These are phyloP conservation scores for Chiridota heheva DNA, from an alignment of 35 echinoderm and acorn worm species.

Conservation along the genomic window DNA sequence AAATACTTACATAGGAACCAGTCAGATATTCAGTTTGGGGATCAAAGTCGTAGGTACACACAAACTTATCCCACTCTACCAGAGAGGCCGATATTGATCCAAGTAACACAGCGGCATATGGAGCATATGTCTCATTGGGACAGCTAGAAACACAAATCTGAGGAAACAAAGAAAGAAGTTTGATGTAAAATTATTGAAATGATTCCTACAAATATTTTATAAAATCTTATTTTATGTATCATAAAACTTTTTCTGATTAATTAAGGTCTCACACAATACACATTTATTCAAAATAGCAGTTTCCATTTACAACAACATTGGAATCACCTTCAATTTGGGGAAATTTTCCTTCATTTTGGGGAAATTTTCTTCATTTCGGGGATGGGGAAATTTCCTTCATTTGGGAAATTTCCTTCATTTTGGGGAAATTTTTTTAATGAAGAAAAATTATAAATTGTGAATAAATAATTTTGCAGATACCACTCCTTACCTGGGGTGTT, in stretches of 20 bases:
- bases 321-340: too few relatives aligned
- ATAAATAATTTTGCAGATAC: background rate
- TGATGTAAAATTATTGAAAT: background rate
- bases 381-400: slow-evolving; percentile 60
- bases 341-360: too few relatives aligned
- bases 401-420: slow-evolving; percentile 72
- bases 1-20: slow-evolving; percentile 77
- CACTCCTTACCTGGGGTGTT: slow-evolving; percentile 70
- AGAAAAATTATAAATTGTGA: background rate
- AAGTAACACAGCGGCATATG: slow-evolving; percentile 37
- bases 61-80: slow-evolving; percentile 77
- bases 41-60: slow-evolving; percentile 92
- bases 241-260: too few relatives aligned
- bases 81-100: background rate
- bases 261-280: too few relatives aligned
- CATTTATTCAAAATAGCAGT: too few relatives aligned
- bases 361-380: too few relatives aligned
- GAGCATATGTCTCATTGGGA: slow-evolving; percentile 75
- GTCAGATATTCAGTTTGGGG: slow-evolving; percentile 67
- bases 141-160: slow-evolving; percentile 78
- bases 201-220: too few relatives aligned
- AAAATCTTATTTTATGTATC: too few relatives aligned
- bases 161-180: background rate
- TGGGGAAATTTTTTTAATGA: slow-evolving; percentile 7
- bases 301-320: too few relatives aligned